Percentiles rank a stretch among this genome's conserved stretches.
Conservation (phyloP, 2,797 vertebrate species). For the Lithobates pipiens region DNA sequence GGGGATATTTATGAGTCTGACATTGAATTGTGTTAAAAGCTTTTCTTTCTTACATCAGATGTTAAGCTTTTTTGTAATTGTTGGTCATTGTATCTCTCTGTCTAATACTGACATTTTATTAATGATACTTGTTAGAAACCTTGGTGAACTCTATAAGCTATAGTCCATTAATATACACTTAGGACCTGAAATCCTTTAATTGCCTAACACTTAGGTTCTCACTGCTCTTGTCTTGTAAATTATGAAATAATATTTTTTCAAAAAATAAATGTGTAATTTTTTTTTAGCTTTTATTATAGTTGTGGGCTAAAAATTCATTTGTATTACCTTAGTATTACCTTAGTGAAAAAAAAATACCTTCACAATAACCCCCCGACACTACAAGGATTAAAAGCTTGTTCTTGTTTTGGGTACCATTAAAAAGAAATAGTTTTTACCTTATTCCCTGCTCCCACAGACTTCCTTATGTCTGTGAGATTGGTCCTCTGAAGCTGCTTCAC, state of each 20-base stretch:
- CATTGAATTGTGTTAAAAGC: slow-evolving; percentile 10
- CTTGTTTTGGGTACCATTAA: too few relatives aligned
- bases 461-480: too few relatives aligned
- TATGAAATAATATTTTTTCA: too few relatives aligned
- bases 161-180: slow-evolving; percentile 47
- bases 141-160: slow-evolving; percentile 37
- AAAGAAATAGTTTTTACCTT: too few relatives aligned
- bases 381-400: too few relatives aligned
- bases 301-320: neutral
- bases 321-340: too few relatives aligned
- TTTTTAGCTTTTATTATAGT: slow-evolving; percentile 10
- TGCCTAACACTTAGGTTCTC: slow-evolving; percentile 26
- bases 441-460: too few relatives aligned
- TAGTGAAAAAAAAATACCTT: too few relatives aligned
- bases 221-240: neutral
- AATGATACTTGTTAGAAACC: slow-evolving; percentile 33
- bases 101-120: slow-evolving; percentile 44
- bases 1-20: neutral
- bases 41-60: slow-evolving; percentile 2
- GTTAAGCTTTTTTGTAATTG: slow-evolving; percentile 39
- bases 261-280: neutral
- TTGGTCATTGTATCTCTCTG: slow-evolving; percentile 27
- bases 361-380: too few relatives aligned
- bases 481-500: too few relatives aligned
- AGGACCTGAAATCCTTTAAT: slow-evolving; percentile 50